Evolutionary conservation across 2,113 vertebrate species (phyloP).

Genomic region (Aegotheles bennettii): DNA sequence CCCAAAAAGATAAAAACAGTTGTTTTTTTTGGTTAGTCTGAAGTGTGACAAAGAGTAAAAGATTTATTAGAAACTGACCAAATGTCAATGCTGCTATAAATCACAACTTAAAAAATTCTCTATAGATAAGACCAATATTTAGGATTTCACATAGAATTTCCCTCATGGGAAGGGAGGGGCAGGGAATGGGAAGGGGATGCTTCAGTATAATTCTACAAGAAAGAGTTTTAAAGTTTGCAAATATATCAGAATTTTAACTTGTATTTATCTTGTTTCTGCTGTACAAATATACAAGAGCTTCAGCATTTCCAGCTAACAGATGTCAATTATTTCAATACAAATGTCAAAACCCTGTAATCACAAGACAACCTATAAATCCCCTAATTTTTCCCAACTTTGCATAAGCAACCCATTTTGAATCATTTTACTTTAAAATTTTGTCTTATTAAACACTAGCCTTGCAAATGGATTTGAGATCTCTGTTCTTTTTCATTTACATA

Average conservation of each 20-base stretch:
- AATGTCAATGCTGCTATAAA: neutral
- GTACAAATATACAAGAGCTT: neutral
- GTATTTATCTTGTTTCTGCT: neutral
- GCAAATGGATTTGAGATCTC: neutral
- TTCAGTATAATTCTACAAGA: neutral
- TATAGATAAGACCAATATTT: neutral
- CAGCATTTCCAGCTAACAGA: neutral
- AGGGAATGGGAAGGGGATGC: neutral
- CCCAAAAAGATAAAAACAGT: neutral
- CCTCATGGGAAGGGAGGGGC: neutral
- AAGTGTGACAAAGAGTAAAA: neutral
- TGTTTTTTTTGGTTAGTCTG: neutral
- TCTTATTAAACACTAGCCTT: neutral
- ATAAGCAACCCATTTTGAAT: neutral
- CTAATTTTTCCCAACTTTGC: neutral
- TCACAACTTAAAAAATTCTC: neutral
- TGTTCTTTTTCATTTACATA: neutral
- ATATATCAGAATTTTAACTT: neutral
- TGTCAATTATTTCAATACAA: neutral
- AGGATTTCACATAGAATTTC: neutral
- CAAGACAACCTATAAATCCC: neutral
- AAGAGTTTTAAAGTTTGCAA: neutral
- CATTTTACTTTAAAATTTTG: neutral
- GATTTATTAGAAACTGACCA: neutral
- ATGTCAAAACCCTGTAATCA: neutral